Percentiles rank a stretch among this genome's conserved stretches.
Evolutionary conservation across 1,140 invertebrate species (phyloP).

Genomic region (Drosophila nikananu): DNA sequence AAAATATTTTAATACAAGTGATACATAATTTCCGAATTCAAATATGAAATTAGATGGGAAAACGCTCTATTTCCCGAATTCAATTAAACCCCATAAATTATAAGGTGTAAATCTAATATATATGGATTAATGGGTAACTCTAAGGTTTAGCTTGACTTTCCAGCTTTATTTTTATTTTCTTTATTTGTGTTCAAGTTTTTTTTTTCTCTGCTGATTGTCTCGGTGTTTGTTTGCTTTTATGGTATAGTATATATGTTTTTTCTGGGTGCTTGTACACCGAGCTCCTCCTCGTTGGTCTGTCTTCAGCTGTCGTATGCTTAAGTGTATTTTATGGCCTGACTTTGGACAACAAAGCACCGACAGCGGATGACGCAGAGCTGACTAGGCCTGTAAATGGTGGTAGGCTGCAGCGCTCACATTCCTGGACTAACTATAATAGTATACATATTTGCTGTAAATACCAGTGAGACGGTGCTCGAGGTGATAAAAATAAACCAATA

Average conservation of each 20-base stretch:
- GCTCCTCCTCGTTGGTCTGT: constrained; percentile 24
- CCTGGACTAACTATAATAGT: constrained; percentile 11
- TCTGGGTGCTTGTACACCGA: constrained; percentile 1
- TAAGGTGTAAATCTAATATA: background rate
- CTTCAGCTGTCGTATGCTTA: constrained; percentile 28
- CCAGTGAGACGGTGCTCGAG: background rate
- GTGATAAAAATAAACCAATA: background rate
- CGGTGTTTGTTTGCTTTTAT: background rate
- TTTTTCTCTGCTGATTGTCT: constrained; percentile 22
- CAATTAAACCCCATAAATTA: background rate
- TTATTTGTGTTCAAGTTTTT: constrained; percentile 14
- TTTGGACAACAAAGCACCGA: constrained; percentile 25
- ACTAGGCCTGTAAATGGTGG: constrained; percentile 18
- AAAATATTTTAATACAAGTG: too few species aligned
- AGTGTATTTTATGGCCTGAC: constrained; percentile 40
- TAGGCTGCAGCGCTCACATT: constrained; percentile 29
- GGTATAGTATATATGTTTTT: background rate
- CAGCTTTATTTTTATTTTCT: background rate
- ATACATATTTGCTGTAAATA: constrained; percentile 10
- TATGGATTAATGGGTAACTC: background rate
- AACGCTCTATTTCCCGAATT: background rate
- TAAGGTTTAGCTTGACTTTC: background rate
- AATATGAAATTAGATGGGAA: background rate
- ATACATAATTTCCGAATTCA: too few species aligned
- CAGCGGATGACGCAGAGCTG: constrained; percentile 33